Base-by-base conservation (phyloP, 2,888 invertebrate genomes). In the Charanyca ferruginea region DNA sequence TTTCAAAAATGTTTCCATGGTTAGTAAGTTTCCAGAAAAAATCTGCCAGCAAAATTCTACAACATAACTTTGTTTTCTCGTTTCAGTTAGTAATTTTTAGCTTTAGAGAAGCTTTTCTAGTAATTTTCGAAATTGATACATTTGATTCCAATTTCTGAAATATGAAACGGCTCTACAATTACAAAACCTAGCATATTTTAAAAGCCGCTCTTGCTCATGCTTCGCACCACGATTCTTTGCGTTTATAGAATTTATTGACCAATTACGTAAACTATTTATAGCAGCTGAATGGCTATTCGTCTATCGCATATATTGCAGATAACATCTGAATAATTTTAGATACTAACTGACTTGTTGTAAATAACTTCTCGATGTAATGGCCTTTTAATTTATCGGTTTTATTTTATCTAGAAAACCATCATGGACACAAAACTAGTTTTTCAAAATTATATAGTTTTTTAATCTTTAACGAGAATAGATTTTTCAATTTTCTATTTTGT, bases 261-360 rank as follows among this genome's bases (percentile, higher is more conserved):
- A 73, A 77, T 82, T 73, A 82, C 51, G 70, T 80, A 58, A 66
- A 65, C 62, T 70, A 67, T 78, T 75, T 66, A 70, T 66, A 70
- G 69, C 55, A 69, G 61, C 52, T 18, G 51, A 68, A 54, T 64
- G 55, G 52, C 62, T 65, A 79, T 79, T 65, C 47, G 42, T 78
- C 71, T 67, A 55, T 64, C 25, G 58, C 61, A 53, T 48, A 53
- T 48, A 67, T 63, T 35, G 22, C 45, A 52, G 67, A 76, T 78
- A 67, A 49, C 53, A 79, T 66, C 66, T 23, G 42, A 22, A 60
- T 65, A 54, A 60, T 55, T 28, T 63, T 48, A 57, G 68, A 66
- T 59, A 58, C 61, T 57, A 57, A 60, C 63, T 60, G 20, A 55
- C 63, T 58, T 41, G 75, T 62, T 64, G 49, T 59, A 58, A 66